A percentile compares a stretch with the other conserved stretches of the same genome.
These are phyloP conservation scores for Cecropterus lyciades DNA, from an alignment of 1,140 invertebrate genomes.

Conservation along the genomic window DNA sequence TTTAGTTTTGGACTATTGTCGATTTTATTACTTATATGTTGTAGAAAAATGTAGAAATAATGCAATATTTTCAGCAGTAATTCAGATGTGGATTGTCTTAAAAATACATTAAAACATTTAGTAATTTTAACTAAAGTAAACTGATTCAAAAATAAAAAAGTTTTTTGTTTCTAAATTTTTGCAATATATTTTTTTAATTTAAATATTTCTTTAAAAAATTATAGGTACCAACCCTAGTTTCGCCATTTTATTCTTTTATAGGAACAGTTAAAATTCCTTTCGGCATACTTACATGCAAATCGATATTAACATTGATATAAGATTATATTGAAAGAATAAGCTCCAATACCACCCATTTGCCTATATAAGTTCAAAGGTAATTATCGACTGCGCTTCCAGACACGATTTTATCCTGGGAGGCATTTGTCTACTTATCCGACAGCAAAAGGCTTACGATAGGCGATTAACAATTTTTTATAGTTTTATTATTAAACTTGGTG, in stretches of 20 bases:
- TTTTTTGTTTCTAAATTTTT: too few relatives aligned
- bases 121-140: too few relatives aligned
- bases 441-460: background rate
- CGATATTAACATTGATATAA: constrained; percentile 42
- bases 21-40: too few relatives aligned
- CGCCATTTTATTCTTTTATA: background rate
- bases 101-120: too few relatives aligned
- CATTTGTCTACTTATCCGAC: constrained; percentile 30
- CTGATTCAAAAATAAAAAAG: too few relatives aligned
- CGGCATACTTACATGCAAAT: constrained; percentile 33
- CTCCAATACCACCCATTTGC: constrained; percentile 44
- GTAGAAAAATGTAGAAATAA: too few relatives aligned
- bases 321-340: constrained; percentile 37
- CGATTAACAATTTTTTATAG: background rate
- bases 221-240: too few relatives aligned
- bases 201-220: too few relatives aligned
- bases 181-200: too few relatives aligned
- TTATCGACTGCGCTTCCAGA: constrained; percentile 48
- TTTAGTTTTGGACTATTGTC: too few relatives aligned
- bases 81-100: too few relatives aligned
- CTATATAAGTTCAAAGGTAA: constrained; percentile 57
- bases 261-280: constrained; percentile 32
- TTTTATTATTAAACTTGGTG: background rate
- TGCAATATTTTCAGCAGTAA: too few relatives aligned
- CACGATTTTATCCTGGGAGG: constrained; percentile 48